Percentiles rank a stretch among this genome's conserved stretches.
Conservation (phyloP, 2,888 invertebrate genomes). For the Pycnomerus fuliginosus region DNA sequence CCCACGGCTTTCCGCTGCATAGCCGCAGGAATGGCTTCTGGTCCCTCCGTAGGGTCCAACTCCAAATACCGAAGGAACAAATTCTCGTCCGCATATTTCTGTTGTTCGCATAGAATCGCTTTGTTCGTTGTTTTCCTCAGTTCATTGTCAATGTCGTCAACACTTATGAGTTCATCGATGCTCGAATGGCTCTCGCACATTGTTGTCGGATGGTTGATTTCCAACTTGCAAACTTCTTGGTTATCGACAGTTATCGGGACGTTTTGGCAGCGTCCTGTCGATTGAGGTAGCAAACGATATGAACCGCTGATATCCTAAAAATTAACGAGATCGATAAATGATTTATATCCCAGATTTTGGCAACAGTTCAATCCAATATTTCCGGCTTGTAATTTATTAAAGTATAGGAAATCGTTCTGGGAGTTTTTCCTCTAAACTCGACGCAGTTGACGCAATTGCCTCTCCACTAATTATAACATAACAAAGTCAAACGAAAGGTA, state of each 20-base stretch:
- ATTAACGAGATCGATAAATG: slow-evolving; percentile 20
- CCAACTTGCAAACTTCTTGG: slow-evolving; percentile 15
- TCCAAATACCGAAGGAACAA: slow-evolving; percentile 72
- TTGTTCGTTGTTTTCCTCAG: slow-evolving; percentile 41
- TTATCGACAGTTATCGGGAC: slow-evolving; percentile 38
- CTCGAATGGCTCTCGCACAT: slow-evolving; percentile 56
- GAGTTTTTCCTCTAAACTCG: no score
- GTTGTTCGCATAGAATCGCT: slow-evolving; percentile 51
- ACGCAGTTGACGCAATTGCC: no score
- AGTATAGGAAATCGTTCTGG: no score
- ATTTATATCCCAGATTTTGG: no score
- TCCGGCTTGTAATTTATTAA: no score
- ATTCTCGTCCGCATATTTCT: slow-evolving; percentile 72
- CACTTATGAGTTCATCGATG: slow-evolving; percentile 50
- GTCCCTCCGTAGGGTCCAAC: slow-evolving; percentile 71
- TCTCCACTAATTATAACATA: no score
- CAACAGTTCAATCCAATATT: no score
- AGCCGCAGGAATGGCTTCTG: slow-evolving; percentile 59
- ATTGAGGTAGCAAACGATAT: slow-evolving; percentile 72
- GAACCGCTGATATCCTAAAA: slow-evolving; percentile 63
- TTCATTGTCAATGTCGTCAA: slow-evolving; percentile 44
- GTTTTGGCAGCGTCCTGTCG: slow-evolving; percentile 58
- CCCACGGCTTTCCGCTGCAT: slow-evolving; percentile 57
- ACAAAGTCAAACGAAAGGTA: no score
- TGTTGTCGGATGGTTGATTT: slow-evolving; percentile 26